phyloP scores from a whole-genome alignment of 2,888 invertebrate genomes.

The Bhutanitis thaidina region DNA sequence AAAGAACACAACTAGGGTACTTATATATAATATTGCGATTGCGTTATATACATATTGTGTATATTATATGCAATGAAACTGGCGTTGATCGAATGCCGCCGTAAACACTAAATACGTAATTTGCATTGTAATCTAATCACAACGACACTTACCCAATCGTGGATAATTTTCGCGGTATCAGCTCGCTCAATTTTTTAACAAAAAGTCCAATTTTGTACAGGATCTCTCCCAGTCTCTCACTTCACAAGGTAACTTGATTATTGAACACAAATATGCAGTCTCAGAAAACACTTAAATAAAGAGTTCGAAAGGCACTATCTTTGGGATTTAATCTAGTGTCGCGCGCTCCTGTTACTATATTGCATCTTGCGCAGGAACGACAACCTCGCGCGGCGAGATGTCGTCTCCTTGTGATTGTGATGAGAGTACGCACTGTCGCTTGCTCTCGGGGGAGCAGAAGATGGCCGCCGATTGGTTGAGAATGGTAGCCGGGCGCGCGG shows the following conservation, averaged over 20 bases:
- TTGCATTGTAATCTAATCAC: conserved; percentile 77
- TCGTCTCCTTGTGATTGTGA: conserved; percentile 72
- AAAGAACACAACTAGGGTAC: conserved; percentile 43
- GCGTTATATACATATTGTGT: conserved; percentile 22
- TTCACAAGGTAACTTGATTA: conserved; percentile 49
- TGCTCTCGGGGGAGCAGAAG: conserved; percentile 79
- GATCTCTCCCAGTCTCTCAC: conserved; percentile 61
- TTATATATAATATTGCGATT: conserved; percentile 34
- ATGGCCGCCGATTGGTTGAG: conserved; percentile 77
- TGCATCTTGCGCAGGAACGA: conserved; percentile 59
- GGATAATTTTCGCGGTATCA: conserved; percentile 74
- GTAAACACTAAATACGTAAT: conserved; percentile 49
- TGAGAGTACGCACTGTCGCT: conserved; percentile 79
- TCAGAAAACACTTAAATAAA: conserved; percentile 41
- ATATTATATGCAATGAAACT: conserved; percentile 28
- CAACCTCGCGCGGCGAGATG: conserved; percentile 75
- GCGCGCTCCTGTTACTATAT: conserved; percentile 42
- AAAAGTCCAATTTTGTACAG: conserved; percentile 55
- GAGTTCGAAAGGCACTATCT: conserved; percentile 50
- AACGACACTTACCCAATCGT: conserved; percentile 75
- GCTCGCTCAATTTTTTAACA: conserved; percentile 46
- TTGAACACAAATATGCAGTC: conserved; percentile 64
- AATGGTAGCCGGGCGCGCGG: conserved; percentile 59
- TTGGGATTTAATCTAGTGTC: conserved; percentile 35
- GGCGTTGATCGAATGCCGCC: conserved; percentile 49